Evolutionary conservation across 2,888 invertebrate genomes (phyloP).

Genomic region (Lydus trimaculatus): DNA sequence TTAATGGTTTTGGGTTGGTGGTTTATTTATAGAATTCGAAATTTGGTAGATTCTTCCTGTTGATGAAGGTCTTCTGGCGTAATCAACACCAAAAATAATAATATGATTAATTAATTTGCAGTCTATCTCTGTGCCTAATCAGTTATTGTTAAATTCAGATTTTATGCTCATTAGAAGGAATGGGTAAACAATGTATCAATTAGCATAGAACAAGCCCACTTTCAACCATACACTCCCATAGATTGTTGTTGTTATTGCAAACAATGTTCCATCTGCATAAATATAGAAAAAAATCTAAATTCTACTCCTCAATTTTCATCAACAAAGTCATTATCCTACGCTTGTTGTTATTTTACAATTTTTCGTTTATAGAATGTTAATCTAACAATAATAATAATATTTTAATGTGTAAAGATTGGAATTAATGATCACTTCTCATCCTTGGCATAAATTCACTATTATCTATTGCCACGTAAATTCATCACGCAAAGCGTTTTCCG

Average conservation of each 20-base stretch:
- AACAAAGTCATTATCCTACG: not conserved
- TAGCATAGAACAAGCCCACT: not conserved
- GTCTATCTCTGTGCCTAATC: too few relatives aligned
- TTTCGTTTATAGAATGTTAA: not conserved
- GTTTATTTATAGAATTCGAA: not conserved
- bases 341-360: not conserved
- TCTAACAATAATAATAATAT: not conserved
- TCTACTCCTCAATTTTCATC: not conserved
- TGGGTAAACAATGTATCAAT: not conserved
- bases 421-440: not conserved
- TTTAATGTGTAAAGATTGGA: not conserved
- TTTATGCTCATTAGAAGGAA: not conserved
- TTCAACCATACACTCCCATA: not conserved
- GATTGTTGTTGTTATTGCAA: not conserved
- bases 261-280: constrained; percentile 6
- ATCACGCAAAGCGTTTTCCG: constrained; percentile 1
- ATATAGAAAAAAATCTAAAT: not conserved
- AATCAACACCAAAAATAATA: too few relatives aligned
- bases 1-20: not conserved
- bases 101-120: not conserved
- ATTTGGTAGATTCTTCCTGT: not conserved
- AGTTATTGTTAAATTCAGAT: too few relatives aligned
- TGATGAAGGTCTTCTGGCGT: not conserved
- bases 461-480: not conserved
- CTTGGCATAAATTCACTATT: not conserved